Base-by-base conservation (phyloP, 2,888 invertebrate genomes). In the Encarsia formosa region DNA sequence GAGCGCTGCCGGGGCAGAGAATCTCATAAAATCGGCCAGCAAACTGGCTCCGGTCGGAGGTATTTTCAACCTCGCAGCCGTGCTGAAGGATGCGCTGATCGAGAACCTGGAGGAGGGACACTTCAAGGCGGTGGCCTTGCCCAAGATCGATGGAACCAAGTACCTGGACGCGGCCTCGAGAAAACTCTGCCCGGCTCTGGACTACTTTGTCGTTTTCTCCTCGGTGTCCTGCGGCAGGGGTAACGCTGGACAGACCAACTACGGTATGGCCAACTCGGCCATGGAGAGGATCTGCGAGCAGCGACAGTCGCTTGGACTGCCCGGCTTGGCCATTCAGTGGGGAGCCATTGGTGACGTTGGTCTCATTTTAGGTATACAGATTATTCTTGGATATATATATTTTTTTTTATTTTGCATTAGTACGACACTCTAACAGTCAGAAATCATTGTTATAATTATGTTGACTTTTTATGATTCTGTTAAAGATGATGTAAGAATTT, bases 341-440 rank as follows among this genome's bases (percentile, higher is more conserved):
- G 99, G 99, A 61, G 98, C 97, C 55, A 91, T 99, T 67, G 98
- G 96, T 52, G 98, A 99, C 74, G 96, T 96, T 35, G 98, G 98
- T 46, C 81, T 98, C 50, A 83, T 98, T 55, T 76, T 91, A 67
- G 71, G 70, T 70, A 55, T 59, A 16, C 51, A 49, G 13, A 5
- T 9, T 1, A 16, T 24, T 55, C 32, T 53, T 51, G 13, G 3
- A 18, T n/a, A n/a, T n/a, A n/a, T n/a, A n/a, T n/a, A n/a, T n/a
- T n/a, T n/a, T n/a, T n/a, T n/a, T n/a, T 22, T 29, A 46, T 23
- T 18, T 38, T 38, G 32, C 18, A 34, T 18, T 29, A 23, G 34
- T 32, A 39, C 31, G 26, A 34, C 9, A 47, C 18, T n/a, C 13
- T 42, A 26, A 37, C 20, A 8, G 19, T 29, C 13, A 40, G 11